phyloP scores from a whole-genome alignment of 2,888 invertebrate genomes.

The Gortyna flavago region DNA sequence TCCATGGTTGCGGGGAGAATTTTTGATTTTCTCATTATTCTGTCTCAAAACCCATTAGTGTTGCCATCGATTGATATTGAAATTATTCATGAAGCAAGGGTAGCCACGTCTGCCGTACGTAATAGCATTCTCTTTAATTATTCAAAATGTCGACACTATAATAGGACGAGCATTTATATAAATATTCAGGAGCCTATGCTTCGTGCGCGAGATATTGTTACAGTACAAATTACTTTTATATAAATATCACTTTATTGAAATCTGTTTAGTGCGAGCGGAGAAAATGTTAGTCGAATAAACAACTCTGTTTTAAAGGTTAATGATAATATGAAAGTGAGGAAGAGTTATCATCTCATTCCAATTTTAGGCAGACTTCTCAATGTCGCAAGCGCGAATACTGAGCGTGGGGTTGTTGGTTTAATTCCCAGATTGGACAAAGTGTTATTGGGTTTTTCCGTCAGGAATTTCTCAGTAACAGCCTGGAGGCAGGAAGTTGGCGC shows the following conservation, averaged over 20 bases:
- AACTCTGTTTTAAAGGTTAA: slow-evolving; percentile 21
- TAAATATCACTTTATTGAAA: slow-evolving; percentile 49
- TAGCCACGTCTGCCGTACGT: slow-evolving; percentile 72
- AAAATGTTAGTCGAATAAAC: slow-evolving; percentile 35
- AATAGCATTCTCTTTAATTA: slow-evolving; percentile 84
- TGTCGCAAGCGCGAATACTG: too few relatives aligned
- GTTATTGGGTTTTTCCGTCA: too few relatives aligned
- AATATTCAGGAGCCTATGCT: slow-evolving; percentile 83
- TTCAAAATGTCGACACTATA: slow-evolving; percentile 87
- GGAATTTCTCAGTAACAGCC: too few relatives aligned
- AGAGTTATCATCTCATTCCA: background rate
- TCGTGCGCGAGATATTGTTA: slow-evolving; percentile 63
- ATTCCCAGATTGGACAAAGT: too few relatives aligned
- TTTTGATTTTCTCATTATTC: slow-evolving; percentile 66
- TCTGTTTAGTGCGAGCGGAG: slow-evolving; percentile 16
- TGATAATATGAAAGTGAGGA: background rate
- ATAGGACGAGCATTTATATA: slow-evolving; percentile 82
- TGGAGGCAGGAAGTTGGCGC: too few relatives aligned
- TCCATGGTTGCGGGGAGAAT: slow-evolving; percentile 35
- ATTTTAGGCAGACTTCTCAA: slow-evolving; percentile 3
- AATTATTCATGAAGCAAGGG: slow-evolving; percentile 72
- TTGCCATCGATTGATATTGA: slow-evolving; percentile 70
- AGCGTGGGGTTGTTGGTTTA: too few relatives aligned
- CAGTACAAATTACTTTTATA: slow-evolving; percentile 65
- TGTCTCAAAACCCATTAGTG: slow-evolving; percentile 67